phyloP scores from a whole-genome alignment of 2,888 invertebrate species.

The Lycia hirtaria region DNA sequence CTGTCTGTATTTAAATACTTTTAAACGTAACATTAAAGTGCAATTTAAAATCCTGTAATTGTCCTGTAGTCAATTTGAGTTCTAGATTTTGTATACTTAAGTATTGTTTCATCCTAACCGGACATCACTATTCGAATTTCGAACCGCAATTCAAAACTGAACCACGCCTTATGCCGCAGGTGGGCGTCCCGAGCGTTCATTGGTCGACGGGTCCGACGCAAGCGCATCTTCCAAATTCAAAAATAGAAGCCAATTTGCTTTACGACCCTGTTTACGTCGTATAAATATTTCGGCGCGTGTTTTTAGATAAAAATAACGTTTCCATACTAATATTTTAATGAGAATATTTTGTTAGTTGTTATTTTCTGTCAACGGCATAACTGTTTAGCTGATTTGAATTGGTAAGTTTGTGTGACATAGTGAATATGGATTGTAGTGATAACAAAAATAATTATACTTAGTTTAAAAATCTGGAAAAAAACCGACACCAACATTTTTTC shows the following conservation, averaged over 20 bases:
- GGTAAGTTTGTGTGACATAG: no score
- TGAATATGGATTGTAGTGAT: no score
- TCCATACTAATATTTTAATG: neutral
- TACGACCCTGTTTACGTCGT: slow-evolving; percentile 34
- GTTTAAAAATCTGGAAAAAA: no score
- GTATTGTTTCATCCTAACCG: no score
- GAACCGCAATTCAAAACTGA: slow-evolving; percentile 23
- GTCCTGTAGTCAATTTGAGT: no score
- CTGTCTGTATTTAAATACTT: no score
- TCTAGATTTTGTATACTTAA: no score
- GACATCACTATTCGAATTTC: slow-evolving; percentile 15
- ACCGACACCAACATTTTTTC: no score
- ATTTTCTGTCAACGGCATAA: no score
- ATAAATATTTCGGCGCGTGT: slow-evolving; percentile 52
- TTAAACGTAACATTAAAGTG: neutral
- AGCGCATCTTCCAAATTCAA: slow-evolving; percentile 44
- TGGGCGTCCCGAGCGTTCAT: slow-evolving; percentile 43
- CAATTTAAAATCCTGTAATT: no score
- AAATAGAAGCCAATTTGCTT: slow-evolving; percentile 44
- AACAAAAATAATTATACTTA: no score
- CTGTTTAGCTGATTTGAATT: no score
- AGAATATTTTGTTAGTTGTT: neutral
- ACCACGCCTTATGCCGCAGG: slow-evolving; percentile 38
- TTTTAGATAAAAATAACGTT: slow-evolving; percentile 43
- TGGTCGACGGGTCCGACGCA: slow-evolving; percentile 41